Percentiles rank a stretch among this genome's conserved stretches.
These are phyloP conservation scores for Morelia viridis DNA, from an alignment of 2,797 vertebrate species.

Conservation along the genomic window DNA sequence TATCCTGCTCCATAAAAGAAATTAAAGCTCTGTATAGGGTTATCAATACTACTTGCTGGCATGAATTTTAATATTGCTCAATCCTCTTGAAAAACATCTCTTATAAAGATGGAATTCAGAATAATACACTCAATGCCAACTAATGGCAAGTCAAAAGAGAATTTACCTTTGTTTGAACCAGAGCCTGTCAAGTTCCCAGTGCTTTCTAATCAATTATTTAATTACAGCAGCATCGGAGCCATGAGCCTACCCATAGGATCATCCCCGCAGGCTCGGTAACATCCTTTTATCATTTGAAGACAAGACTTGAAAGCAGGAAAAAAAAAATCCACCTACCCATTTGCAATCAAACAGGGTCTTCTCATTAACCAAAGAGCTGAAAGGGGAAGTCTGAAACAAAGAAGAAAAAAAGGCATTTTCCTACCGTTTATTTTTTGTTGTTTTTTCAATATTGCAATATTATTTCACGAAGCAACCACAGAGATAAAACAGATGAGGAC, in stretches of 20 bases:
- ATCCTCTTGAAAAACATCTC: neutral
- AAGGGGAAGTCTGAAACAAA: conserved; percentile 56
- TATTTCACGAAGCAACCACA: neutral
- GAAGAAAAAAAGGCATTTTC: neutral
- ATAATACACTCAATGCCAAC: neutral
- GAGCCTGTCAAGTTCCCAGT: neutral
- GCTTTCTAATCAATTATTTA: conserved; percentile 16
- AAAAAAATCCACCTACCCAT: conserved; percentile 41
- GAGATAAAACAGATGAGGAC: neutral
- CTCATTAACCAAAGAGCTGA: conserved; percentile 52
- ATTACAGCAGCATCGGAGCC: neutral
- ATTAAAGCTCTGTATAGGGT: neutral
- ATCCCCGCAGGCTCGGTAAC: neutral
- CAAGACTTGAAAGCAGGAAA: neutral
- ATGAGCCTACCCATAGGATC: neutral
- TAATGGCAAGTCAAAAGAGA: neutral
- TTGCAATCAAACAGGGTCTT: conserved; percentile 58
- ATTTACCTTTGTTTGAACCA: conserved; percentile 6
- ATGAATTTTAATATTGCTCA: neutral
- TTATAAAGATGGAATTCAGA: neutral
- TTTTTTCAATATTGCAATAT: neutral
- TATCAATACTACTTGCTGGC: neutral
- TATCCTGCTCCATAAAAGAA: conserved; percentile 3
- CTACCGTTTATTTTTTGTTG: neutral
- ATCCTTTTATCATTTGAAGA: conserved; percentile 3